Percentiles rank a stretch among this genome's conserved stretches.
Conservation (phyloP, 1,140 invertebrate species). For the Proales similis region DNA sequence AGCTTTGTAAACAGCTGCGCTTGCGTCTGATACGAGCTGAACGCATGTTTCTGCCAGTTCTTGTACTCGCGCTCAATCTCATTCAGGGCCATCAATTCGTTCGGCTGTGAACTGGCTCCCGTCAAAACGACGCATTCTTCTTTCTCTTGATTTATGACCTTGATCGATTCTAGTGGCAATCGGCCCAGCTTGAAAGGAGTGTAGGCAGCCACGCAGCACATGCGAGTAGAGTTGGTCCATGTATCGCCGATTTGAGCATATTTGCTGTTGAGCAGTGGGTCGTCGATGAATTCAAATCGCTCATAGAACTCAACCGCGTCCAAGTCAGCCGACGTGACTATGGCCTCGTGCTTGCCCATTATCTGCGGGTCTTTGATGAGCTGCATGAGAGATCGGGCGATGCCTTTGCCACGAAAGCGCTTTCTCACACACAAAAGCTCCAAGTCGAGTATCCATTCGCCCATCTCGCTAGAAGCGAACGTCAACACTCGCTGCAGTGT, state of each 20-base stretch:
- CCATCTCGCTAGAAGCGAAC: not conserved
- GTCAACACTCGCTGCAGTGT: constrained; percentile 11
- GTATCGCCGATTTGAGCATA: constrained; percentile 24
- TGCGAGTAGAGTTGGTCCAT: constrained; percentile 20
- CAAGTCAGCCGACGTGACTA: constrained; percentile 12
- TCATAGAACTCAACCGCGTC: constrained; percentile 28
- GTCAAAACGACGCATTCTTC: no score
- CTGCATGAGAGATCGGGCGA: constrained; percentile 19
- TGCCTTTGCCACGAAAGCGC: constrained; percentile 20
- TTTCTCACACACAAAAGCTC: constrained; percentile 3
- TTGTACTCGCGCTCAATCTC: constrained; percentile 11
- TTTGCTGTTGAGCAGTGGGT: constrained; percentile 28
- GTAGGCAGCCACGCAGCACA: constrained; percentile 35
- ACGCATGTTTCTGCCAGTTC: constrained; percentile 27
- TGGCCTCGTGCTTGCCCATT: constrained; percentile 33
- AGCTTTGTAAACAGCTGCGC: constrained; percentile 11
- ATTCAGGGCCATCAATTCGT: no score
- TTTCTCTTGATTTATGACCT: no score
- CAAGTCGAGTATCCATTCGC: constrained; percentile 13
- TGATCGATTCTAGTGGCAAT: no score
- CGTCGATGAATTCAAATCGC: constrained; percentile 10
- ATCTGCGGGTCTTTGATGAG: constrained; percentile 5
- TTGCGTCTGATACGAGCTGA: constrained; percentile 33
- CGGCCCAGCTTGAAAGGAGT: not conserved
- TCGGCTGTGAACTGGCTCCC: no score